Evolutionary conservation across 1,140 invertebrate genomes (phyloP), one percentile per base, ranked within the genome.

Genomic region (Bombyx mandarina): DNA sequence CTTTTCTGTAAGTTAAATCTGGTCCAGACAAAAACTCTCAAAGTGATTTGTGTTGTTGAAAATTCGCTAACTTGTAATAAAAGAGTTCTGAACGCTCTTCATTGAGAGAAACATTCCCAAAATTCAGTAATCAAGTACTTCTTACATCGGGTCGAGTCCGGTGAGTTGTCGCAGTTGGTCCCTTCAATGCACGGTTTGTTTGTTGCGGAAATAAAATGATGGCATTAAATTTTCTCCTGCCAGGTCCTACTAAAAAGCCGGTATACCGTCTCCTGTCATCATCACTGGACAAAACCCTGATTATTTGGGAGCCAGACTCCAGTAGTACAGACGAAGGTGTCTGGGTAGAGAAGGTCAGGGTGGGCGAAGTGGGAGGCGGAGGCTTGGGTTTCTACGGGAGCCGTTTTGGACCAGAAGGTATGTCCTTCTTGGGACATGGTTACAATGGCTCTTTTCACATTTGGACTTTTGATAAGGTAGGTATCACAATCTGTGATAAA

Each of bases 401-500:
- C 46, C 91, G 94, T 70, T 97, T 98, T 82, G 89, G 90, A 54
- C 88, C 90, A 0, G 82, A 91, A 73, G 95, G 94, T 8, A 74
- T 88, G 9, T 89, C 89, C 6, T 93, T 99, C 35, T 75, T 98
- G 56, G 96, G 92, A 6, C 93, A 98, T 83, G 94, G 96, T 12
- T 98, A 96, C 75, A 94, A 97, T 79, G 98, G 98, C 18, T 95
- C 96, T 1, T 93, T 99, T 72, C 96, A 99, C 82, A 90, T 97
- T n/a, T 99, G 98, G 98, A 88, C 88, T 43, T 90, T 90, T 62
- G 81, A 89, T 60, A 70, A 89, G 57, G 89, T 92, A 68, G 63
- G 64, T 60, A 12, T 44, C 26, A 3, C 42, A 35, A 42, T 51
- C 51, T 18, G 12, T 18, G 12, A 18, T 18, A 18, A 18, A 18